A percentile compares a stretch with the other conserved stretches of the same genome.
Conservation (phyloP, 2,888 invertebrate species). For the Athalia circularis region DNA sequence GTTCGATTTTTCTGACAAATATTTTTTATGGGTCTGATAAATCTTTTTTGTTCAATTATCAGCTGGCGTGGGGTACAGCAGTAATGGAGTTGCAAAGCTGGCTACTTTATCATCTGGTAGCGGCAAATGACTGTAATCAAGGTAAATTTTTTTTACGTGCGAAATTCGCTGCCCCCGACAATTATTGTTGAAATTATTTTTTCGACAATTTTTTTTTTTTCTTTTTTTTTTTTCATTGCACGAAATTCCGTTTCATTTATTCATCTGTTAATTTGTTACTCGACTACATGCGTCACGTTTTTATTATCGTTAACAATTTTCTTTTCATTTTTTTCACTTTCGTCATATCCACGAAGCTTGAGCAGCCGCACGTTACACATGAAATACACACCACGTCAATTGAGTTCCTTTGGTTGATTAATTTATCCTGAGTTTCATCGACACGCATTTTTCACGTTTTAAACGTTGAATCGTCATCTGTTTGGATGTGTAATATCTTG, state of each 20-base stretch:
- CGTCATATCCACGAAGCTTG: conserved; percentile 7
- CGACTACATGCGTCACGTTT: not conserved
- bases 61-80: conserved; percentile 73
- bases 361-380: not conserved
- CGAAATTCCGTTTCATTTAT: not conserved
- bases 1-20: not conserved
- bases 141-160: conserved; percentile 61
- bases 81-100: conserved; percentile 73
- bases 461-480: conserved; percentile 56
- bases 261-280: not conserved
- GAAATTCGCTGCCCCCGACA: too few relatives aligned
- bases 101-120: conserved; percentile 72
- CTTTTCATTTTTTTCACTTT: conserved; percentile 18
- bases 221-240: conserved; percentile 36
- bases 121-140: conserved; percentile 73
- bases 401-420: conserved; percentile 64
- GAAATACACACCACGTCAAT: conserved; percentile 11
- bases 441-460: conserved; percentile 45
- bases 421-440: conserved; percentile 63
- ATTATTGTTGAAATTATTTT: not conserved
- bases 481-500: conserved; percentile 54
- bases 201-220: conserved; percentile 41
- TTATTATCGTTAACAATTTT: conserved; percentile 1
- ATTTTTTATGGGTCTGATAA: not conserved
- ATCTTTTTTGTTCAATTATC: conserved; percentile 50